phyloP scores from a whole-genome alignment of 1,140 invertebrate genomes.

The Drosophila bocqueti region DNA sequence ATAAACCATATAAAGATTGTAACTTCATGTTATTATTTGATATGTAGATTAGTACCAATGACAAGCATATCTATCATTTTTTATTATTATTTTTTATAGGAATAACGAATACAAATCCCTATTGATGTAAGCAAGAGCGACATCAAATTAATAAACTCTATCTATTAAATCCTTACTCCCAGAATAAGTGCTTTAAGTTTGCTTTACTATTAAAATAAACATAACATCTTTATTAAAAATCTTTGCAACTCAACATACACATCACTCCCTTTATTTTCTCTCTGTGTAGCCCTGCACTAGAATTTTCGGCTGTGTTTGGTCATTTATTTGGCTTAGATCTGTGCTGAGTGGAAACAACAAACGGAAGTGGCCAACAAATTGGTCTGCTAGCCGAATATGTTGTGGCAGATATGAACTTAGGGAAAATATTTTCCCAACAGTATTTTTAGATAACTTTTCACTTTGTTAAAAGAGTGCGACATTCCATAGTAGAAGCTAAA shows the following conservation, averaged over 20 bases:
- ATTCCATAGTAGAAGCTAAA: neutral
- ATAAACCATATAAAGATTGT: neutral
- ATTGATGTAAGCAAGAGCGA: no score
- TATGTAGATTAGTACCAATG: neutral
- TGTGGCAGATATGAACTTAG: constrained; percentile 30
- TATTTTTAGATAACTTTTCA: constrained; percentile 38
- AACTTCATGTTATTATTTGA: no score
- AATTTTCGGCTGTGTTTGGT: constrained; percentile 57
- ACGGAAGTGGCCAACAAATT: constrained; percentile 68
- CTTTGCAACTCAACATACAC: neutral
- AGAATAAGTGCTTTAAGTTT: neutral
- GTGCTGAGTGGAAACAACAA: constrained; percentile 52
- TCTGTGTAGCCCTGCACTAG: constrained; percentile 11
- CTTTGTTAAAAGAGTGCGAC: constrained; percentile 19
- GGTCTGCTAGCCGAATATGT: constrained; percentile 22
- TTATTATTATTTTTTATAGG: no score
- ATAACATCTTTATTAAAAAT: neutral
- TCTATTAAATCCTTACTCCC: neutral
- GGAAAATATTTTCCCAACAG: constrained; percentile 24
- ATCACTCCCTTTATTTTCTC: neutral
- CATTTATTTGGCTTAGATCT: constrained; percentile 75
- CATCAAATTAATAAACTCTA: neutral
- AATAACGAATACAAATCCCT: no score
- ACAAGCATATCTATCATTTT: no score
- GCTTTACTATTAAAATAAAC: neutral